Evolutionary conservation across 2,888 invertebrate species (phyloP).

Genomic region (Diadegma fenestrale): DNA sequence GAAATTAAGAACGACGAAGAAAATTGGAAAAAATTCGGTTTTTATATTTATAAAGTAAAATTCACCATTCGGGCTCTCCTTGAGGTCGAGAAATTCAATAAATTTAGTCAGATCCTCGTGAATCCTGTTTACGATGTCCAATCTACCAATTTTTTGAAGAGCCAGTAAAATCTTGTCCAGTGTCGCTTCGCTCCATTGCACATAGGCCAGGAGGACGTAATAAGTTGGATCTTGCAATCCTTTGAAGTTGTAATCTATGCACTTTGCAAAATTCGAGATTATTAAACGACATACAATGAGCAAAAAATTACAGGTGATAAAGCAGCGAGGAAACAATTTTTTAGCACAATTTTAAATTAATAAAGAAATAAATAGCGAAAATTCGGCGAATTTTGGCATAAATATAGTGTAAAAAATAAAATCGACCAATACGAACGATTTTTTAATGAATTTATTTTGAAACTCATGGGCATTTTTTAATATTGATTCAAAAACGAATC

Average conservation of each 20-base stretch:
- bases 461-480: background rate
- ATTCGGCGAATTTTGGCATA: no score
- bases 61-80: conserved; percentile 48
- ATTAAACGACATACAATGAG: background rate
- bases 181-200: conserved; percentile 86
- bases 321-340: background rate
- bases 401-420: no score
- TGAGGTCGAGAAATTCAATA: conserved; percentile 47
- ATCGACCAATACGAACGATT: no score
- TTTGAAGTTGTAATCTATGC: conserved; percentile 86
- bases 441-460: no score
- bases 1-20: background rate
- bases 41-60: background rate
- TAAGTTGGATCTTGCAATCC: conserved; percentile 86
- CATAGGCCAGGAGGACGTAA: conserved; percentile 86
- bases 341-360: background rate
- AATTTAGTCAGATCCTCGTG: conserved; percentile 79
- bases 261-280: conserved; percentile 62
- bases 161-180: conserved; percentile 86
- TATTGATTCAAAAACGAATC: background rate
- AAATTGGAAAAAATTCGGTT: background rate
- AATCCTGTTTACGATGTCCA: conserved; percentile 86
- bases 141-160: conserved; percentile 85
- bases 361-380: no score
- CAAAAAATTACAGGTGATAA: background rate